phyloP scores from a whole-genome alignment of 2,797 vertebrate genomes.

The Knipowitschia caucasica region DNA sequence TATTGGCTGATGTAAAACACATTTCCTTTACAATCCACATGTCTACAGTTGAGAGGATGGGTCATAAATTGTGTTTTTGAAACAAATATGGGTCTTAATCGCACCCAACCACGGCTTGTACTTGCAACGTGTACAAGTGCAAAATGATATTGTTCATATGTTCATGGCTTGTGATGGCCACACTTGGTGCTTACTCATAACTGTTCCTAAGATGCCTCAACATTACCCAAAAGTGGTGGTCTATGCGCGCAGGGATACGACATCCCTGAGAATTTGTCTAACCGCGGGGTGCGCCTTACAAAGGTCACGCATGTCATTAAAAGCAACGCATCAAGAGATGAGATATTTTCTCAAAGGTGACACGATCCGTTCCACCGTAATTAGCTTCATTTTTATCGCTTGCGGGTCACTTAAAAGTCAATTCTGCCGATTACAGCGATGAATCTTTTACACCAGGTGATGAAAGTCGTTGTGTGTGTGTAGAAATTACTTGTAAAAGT shows the following conservation, averaged over 20 bases:
- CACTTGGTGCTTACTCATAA: conserved; percentile 10
- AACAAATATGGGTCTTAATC: too few species aligned
- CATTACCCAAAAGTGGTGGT: conserved; percentile 6
- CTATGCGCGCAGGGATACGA: conserved; percentile 21
- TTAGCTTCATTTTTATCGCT: conserved; percentile 62
- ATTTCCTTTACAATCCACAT: too few species aligned
- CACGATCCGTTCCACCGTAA: conserved; percentile 46
- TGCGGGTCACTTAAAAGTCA: conserved; percentile 64
- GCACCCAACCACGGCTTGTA: too few species aligned
- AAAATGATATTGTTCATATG: too few species aligned
- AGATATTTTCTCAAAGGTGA: conserved; percentile 68
- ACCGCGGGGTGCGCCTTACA: conserved; percentile 56
- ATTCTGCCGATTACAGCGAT: conserved; percentile 48
- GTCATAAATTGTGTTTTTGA: too few species aligned
- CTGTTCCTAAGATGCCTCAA: conserved; percentile 9
- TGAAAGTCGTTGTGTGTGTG: conserved; percentile 40
- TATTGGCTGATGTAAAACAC: too few species aligned
- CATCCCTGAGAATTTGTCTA: conserved; percentile 43
- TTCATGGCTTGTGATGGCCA: not conserved
- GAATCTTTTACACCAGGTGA: conserved; percentile 60
- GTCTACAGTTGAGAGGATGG: too few species aligned
- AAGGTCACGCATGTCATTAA: conserved; percentile 66
- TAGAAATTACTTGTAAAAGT: conserved; percentile 32
- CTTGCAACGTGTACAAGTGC: too few species aligned
- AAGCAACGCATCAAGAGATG: conserved; percentile 63